Base-by-base conservation (phyloP, 1,140 invertebrate species). In the Euschistus heros region DNA sequence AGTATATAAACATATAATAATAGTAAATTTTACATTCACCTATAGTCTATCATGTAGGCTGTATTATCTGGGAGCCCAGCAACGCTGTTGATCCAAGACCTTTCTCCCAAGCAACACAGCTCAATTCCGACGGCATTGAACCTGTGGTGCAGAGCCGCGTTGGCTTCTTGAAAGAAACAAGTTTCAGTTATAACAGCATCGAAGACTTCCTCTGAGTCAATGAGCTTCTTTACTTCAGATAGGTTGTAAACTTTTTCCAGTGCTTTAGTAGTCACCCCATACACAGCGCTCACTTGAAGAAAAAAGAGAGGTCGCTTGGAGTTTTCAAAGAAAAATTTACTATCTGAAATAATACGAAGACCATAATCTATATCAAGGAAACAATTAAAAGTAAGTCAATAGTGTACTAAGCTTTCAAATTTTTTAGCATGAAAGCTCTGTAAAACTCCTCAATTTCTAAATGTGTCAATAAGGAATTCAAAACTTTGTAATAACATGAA, bases 111-210 rank as follows among this genome's bases (percentile, higher is more conserved):
- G 4, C 14, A 14, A 18, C 18, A 57, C 6, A 20, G 2, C 14
- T 57, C 65, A 1, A 74, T 69, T 46, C 70, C 71, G 18, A 69
- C 71, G 4, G 69, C 72, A 47, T 73, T 70, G 57, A 70, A 71
- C 65, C 71, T 72, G 52, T 73, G 68, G 6, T 69, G 70, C 13
- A 73, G 65, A 0, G 71, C 70, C 14, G 73, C 44, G 6, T 69
- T 69, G 37, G 71, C 71, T 57, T 75, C 73, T 63, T 73, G 72
- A 63, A 70, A 71, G 61, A 71, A 71, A 33, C 71, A 70, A 2
- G 55, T 13, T 14, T 74, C 73, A 18, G 73, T 61, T n/a, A 74
- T 69, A 27, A 73, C 69, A 14, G 72, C 55, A 66, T 75, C 74
- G 27, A 72, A 74, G 22, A 68, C 67, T 33, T 63, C 64, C 24